These are phyloP conservation scores for Stenopsyche tienmushanensis DNA, from an alignment of 1,140 invertebrate species.

Conservation along the genomic window DNA sequence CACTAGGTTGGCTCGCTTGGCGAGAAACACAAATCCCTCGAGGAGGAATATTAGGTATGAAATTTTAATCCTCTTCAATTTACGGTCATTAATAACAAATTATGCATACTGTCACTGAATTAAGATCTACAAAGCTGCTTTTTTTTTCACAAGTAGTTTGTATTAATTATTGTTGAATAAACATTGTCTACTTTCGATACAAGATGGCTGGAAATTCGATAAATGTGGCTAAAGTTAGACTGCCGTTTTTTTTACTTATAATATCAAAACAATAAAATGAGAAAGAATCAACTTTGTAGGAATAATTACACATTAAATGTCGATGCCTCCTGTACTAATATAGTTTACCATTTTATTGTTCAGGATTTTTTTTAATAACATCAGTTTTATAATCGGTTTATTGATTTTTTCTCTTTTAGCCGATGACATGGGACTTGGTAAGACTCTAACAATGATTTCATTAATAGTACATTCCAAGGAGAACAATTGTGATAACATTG, in stretches of 20 bases:
- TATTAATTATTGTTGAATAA: too few species aligned
- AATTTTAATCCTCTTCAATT: conserved; percentile 5
- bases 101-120: neutral
- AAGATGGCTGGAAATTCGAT: too few species aligned
- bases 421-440: conserved; percentile 95
- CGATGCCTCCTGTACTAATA: too few species aligned
- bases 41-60: conserved; percentile 68
- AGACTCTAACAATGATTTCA: conserved; percentile 91
- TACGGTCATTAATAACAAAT: neutral
- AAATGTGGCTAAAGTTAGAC: too few species aligned
- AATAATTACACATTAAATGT: too few species aligned
- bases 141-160: too few species aligned
- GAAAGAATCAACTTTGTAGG: too few species aligned
- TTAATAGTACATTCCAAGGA: conserved; percentile 60
- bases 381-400: conserved; percentile 23
- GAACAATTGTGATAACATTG: conserved; percentile 45
- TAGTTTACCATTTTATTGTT: conserved; percentile 19
- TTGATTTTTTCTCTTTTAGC: conserved; percentile 55
- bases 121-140: too few species aligned
- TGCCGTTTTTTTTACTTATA: too few species aligned
- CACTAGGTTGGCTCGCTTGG: conserved; percentile 87
- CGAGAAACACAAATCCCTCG: conserved; percentile 79
- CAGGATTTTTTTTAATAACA: neutral
- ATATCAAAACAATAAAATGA: too few species aligned
- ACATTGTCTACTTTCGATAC: too few species aligned